A percentile compares a stretch with the other conserved stretches of the same genome.
Evolutionary conservation across 2,888 invertebrate species (phyloP).

Genomic region (Dasypolia templi): DNA sequence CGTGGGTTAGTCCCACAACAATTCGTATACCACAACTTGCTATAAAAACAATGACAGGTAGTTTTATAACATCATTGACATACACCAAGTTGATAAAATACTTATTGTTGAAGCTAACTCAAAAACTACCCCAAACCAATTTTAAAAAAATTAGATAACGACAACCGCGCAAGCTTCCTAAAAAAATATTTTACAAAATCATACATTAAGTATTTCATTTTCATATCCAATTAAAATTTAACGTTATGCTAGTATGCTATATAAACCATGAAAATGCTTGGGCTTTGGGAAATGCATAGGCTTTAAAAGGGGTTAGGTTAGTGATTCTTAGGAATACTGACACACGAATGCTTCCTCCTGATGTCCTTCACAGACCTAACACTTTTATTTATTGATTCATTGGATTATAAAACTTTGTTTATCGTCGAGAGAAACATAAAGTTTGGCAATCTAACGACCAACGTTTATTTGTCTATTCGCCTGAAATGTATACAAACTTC

Average conservation of each 20-base stretch:
- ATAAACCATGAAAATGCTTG: slow-evolving; percentile 7
- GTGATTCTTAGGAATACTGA: slow-evolving; percentile 20
- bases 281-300: too few species aligned
- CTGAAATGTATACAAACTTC: slow-evolving; percentile 39
- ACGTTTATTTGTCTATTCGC: slow-evolving; percentile 45
- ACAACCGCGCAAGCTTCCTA: background rate
- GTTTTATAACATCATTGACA: background rate
- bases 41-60: background rate
- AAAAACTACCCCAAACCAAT: background rate
- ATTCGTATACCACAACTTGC: too few species aligned
- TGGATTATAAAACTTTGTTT: slow-evolving; percentile 49
- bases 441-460: slow-evolving; percentile 36
- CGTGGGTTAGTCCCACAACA: too few species aligned
- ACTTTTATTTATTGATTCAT: slow-evolving; percentile 41
- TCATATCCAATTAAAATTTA: slow-evolving; percentile 2
- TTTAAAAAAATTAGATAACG: background rate
- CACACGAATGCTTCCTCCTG: slow-evolving; percentile 1
- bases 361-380: background rate
- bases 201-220: background rate
- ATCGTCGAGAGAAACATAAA: slow-evolving; percentile 46
- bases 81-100: background rate
- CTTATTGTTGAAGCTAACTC: too few species aligned
- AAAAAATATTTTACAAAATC: too few species aligned
- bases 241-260: slow-evolving; percentile 2
- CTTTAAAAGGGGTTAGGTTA: background rate